Evolutionary conservation across 2,113 vertebrate species (phyloP).

Genomic region (Erpornis zantholeuca): DNA sequence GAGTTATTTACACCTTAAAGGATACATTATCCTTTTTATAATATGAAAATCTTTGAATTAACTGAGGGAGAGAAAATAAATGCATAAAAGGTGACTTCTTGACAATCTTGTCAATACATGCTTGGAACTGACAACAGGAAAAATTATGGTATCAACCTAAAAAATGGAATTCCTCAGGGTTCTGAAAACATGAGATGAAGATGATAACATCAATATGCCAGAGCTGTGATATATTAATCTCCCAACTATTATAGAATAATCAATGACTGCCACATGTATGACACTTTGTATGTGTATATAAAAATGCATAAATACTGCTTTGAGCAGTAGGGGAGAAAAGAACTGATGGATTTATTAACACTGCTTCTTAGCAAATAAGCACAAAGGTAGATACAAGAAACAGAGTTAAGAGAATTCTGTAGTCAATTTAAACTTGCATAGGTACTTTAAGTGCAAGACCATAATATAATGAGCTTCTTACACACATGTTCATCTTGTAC

Average conservation of each 20-base stretch:
- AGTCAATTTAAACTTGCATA: neutral
- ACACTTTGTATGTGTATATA: neutral
- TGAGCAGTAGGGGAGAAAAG: neutral
- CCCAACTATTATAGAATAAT: neutral
- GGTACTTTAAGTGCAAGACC: neutral
- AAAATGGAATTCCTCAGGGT: constrained; percentile 28
- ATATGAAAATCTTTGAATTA: constrained; percentile 34
- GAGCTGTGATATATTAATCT: neutral
- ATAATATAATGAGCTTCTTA: neutral
- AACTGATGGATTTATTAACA: neutral
- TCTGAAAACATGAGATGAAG: constrained; percentile 17
- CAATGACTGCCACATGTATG: neutral
- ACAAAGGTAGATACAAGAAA: neutral
- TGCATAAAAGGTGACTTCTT: constrained; percentile 2
- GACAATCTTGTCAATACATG: constrained; percentile 47
- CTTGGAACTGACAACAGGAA: constrained; percentile 45
- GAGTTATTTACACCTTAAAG: neutral
- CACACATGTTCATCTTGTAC: neutral
- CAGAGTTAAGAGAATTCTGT: neutral
- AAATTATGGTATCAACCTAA: constrained; percentile 35
- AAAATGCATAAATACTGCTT: neutral
- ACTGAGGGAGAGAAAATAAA: constrained; percentile 41
- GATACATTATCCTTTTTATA: constrained; percentile 7
- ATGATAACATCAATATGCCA: neutral
- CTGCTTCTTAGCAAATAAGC: neutral